A percentile compares a stretch with the other conserved stretches of the same genome.
These are phyloP conservation scores for Alsophila aescularia DNA, from an alignment of 2,888 invertebrate species.

Conservation along the genomic window DNA sequence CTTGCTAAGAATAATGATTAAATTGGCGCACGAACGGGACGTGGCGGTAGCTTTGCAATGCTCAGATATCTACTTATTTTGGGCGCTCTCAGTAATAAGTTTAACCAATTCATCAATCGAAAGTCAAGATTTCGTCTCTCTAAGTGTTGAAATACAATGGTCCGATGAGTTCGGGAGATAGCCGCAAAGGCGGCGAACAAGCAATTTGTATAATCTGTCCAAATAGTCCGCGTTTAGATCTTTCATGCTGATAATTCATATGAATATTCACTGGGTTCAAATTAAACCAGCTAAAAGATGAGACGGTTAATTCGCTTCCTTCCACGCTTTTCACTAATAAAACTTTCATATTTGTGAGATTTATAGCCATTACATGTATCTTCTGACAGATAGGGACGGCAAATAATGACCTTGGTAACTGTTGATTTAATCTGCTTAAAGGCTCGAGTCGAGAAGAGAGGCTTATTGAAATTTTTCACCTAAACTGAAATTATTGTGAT, in stretches of 20 bases:
- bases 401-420: constrained; percentile 43
- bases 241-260: constrained; percentile 56
- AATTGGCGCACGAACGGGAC: constrained; percentile 11
- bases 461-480: constrained; percentile 45
- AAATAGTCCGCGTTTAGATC: constrained; percentile 67
- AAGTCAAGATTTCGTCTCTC: constrained; percentile 34
- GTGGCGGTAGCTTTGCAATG: constrained; percentile 43
- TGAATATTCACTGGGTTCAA: constrained; percentile 47
- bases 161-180: constrained; percentile 62
- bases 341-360: constrained; percentile 29
- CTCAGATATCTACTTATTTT: constrained; percentile 50
- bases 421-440: constrained; percentile 57
- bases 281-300: constrained; percentile 40
- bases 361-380: constrained; percentile 14
- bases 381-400: constrained; percentile 45
- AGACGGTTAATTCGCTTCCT: constrained; percentile 19
- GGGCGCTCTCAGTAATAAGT: constrained; percentile 47
- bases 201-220: constrained; percentile 71
- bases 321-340: constrained; percentile 32
- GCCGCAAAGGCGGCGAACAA: constrained; percentile 65
- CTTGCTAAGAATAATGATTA: too few species aligned
- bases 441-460: constrained; percentile 40
- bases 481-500: constrained; percentile 35
- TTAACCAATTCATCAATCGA: constrained; percentile 54
- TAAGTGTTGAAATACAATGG: constrained; percentile 58